Conservation (phyloP, 2,797 vertebrate genomes). For the Anomalospiza imberbis region DNA sequence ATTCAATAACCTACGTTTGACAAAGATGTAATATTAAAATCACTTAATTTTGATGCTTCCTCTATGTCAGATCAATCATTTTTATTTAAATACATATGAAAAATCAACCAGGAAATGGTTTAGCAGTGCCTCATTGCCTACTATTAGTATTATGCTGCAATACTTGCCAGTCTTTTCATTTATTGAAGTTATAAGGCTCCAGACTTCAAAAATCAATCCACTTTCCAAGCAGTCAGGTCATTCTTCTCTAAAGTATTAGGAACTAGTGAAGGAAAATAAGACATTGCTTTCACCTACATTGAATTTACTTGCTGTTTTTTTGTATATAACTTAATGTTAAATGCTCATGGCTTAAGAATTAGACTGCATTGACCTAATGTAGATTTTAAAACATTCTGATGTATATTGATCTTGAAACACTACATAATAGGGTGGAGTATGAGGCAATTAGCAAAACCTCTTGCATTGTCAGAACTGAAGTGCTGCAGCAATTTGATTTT, state of each 20-base stretch:
- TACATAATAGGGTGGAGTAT: background rate
- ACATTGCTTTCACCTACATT: background rate
- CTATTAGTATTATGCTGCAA: background rate
- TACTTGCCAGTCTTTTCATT: background rate
- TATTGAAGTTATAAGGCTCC: background rate
- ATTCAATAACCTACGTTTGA: background rate
- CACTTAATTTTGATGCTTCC: slow-evolving; percentile 13
- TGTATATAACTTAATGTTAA: background rate
- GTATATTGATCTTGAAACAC: background rate
- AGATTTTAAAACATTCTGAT: background rate
- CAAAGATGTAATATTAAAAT: background rate
- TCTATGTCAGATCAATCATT: slow-evolving; percentile 4
- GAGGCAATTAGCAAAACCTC: background rate
- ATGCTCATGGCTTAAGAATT: background rate
- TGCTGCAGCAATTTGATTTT: background rate
- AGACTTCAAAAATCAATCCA: background rate
- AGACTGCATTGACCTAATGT: background rate
- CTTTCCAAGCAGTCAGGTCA: background rate
- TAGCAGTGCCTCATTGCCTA: background rate
- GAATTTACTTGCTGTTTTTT: background rate
- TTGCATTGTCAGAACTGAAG: background rate
- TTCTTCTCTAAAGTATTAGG: background rate
- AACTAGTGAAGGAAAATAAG: background rate
- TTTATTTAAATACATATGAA: slow-evolving; percentile 26
- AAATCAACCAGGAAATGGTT: background rate